Evolutionary conservation across 2,888 invertebrate species (phyloP).

Genomic region (Apamea anceps): DNA sequence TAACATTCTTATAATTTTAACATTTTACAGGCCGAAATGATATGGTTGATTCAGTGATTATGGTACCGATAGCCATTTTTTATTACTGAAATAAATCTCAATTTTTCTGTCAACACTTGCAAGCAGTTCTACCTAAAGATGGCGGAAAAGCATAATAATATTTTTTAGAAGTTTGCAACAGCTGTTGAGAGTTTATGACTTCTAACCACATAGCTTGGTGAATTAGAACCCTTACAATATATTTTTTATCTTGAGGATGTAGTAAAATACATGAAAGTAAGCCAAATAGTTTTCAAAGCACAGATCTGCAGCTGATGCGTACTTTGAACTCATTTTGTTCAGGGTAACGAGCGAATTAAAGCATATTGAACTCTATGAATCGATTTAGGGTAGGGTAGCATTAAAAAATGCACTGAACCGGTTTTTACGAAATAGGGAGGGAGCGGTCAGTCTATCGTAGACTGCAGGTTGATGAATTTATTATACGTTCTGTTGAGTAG

Average conservation of each 20-base stretch:
- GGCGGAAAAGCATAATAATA: neutral
- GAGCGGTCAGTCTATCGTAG: neutral
- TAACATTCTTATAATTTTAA: neutral
- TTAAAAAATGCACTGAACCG: neutral
- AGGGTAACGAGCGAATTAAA: conserved; percentile 7
- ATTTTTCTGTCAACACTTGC: neutral
- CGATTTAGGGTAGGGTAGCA: neutral
- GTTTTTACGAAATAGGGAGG: neutral
- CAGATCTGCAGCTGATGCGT: neutral
- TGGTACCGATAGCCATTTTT: neutral
- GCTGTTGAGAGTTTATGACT: neutral
- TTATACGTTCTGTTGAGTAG: neutral
- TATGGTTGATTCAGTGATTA: neutral
- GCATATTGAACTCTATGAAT: conserved; percentile 21
- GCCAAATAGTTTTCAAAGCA: neutral
- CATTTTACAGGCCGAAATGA: neutral
- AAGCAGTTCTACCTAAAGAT: neutral
- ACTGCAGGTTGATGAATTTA: neutral
- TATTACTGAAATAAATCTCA: neutral
- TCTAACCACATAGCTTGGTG: neutral
- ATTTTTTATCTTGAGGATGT: neutral
- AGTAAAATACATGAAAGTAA: neutral
- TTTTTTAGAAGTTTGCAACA: neutral
- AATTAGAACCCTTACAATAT: neutral
- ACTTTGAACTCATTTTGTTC: neutral